phyloP scores from a whole-genome alignment of 2,113 vertebrate species.

The Pluvialis apricaria region DNA sequence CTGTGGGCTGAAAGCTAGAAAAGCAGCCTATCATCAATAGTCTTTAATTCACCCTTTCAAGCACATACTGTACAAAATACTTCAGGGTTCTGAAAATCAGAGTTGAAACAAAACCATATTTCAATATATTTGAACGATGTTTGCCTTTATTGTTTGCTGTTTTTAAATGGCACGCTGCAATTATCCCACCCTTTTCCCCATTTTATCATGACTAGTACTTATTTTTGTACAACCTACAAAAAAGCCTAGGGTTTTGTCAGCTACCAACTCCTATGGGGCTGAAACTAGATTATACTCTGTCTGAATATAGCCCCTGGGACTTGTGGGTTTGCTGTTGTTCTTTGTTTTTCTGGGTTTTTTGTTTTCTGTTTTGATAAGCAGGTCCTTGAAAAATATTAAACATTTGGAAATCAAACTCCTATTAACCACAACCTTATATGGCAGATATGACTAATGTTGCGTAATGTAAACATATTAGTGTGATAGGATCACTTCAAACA shows the following conservation, averaged over 20 bases:
- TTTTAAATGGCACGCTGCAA: neutral
- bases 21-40: neutral
- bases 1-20: neutral
- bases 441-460: neutral
- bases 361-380: neutral
- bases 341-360: neutral
- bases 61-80: neutral
- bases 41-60: neutral
- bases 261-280: neutral
- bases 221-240: neutral
- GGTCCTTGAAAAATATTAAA: neutral
- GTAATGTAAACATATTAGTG: neutral
- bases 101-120: neutral
- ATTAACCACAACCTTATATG: neutral
- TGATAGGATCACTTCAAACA: neutral
- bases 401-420: neutral
- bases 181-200: neutral
- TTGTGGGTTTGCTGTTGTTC: neutral
- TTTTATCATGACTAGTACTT: neutral
- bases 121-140: neutral
- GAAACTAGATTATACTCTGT: neutral
- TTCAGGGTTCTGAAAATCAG: neutral
- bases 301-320: neutral
- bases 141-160: neutral
- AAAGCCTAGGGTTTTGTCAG: neutral